Evolutionary conservation across 2,888 invertebrate genomes (phyloP), one percentile per base, ranked within the genome.

Genomic region (Diloba caeruleocephala): DNA sequence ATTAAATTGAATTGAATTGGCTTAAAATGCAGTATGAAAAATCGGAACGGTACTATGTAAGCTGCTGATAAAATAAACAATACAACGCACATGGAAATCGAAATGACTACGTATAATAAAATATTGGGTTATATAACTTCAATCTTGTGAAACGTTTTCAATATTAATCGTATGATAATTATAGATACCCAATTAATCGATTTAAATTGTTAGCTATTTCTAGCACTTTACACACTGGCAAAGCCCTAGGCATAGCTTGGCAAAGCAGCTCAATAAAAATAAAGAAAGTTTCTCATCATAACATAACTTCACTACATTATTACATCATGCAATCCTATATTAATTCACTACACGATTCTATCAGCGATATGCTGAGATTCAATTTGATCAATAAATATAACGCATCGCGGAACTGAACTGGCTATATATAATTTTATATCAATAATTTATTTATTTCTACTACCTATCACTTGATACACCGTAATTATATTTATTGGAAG

Each of bases 341-440:
- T 46, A 41, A 62, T 54, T 32, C 12, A 25, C 32, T 28, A 33
- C 52, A 31, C 25, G 57, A 61, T 65, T 14, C 33, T 41, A 58
- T 55, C 54, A 49, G 5, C 9, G 49, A 57, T 54, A 55, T 17
- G 3, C 44, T 28, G 14, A 55, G 48, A 51, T 50, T 71, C 67
- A 53, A 58, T 67, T 71, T 65, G 53, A 61, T 52, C 55, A 25
- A 37, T 59, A 59, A 54, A 59, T 62, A 64, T 57, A 56, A 59
- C 42, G 37, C 51, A 42, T 64, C 41, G 41, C 55, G 62, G 49
- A 66, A 53, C 38, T 29, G 15, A 34, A 31, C 19, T 9, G n/a
- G 23, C 10, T 26, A n/a, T 28, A 37, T 59, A 54, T 71, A 45
- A 68, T 70, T 67, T 51, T 36, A 38, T 39, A 42, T 9, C n/a